Conservation (phyloP, 53 echinoderm and acorn worm species). For the Holothuria leucospilota region DNA sequence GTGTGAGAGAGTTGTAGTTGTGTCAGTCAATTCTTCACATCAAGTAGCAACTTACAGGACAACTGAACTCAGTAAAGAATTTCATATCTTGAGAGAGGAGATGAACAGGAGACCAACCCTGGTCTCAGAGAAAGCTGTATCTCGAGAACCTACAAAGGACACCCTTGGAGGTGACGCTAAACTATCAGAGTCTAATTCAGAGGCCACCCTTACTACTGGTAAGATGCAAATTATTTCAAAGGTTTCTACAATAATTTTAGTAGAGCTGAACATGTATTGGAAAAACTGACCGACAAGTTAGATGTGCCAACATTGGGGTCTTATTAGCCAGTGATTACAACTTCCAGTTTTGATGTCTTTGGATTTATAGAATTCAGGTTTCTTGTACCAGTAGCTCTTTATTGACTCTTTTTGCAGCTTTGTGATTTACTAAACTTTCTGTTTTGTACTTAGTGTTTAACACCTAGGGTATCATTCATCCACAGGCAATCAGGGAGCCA, state of each 20-base stretch:
- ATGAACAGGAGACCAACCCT: slow-evolving; percentile 72
- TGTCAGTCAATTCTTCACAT: slow-evolving; percentile 77
- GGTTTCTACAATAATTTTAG: too few species aligned
- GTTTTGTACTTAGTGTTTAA: too few species aligned
- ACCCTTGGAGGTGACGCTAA: slow-evolving; percentile 4
- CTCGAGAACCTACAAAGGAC: slow-evolving; percentile 73
- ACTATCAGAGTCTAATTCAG: slow-evolving; percentile 11
- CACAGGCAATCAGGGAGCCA: slow-evolving; percentile 58
- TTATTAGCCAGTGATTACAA: too few species aligned
- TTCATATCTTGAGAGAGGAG: slow-evolving; percentile 72
- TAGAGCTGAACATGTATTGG: too few species aligned
- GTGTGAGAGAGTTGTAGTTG: slow-evolving; percentile 85
- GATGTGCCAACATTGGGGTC: too few species aligned
- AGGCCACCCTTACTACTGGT: slow-evolving; percentile 18
- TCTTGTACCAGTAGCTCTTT: too few species aligned
- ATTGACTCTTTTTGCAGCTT: too few species aligned
- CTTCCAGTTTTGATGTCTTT: too few species aligned
- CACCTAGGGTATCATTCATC: neutral
- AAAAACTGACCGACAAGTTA: too few species aligned
- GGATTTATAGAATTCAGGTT: too few species aligned
- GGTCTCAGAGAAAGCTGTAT: slow-evolving; percentile 71
- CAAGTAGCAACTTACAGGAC: slow-evolving; percentile 87
- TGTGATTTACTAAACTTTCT: too few species aligned
- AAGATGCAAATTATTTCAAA: neutral
- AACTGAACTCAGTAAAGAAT: slow-evolving; percentile 75